Conservation (phyloP, 2,113 vertebrate species). For the Petrocephalus zakoni region DNA sequence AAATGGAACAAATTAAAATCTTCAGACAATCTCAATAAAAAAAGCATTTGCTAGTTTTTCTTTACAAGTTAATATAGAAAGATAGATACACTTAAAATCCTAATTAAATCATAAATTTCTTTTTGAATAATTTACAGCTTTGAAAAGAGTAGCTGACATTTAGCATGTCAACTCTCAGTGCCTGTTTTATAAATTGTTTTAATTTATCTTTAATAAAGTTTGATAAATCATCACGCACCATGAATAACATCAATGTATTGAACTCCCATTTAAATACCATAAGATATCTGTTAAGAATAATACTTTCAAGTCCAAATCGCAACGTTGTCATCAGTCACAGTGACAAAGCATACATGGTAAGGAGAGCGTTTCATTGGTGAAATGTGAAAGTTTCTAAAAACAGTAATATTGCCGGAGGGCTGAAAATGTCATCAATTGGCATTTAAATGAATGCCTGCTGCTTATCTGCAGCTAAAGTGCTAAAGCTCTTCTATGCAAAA, state of each 20-base stretch:
- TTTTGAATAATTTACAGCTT: background rate
- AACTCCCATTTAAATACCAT: background rate
- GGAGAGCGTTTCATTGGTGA: background rate
- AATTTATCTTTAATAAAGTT: background rate
- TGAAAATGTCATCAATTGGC: constrained; percentile 1
- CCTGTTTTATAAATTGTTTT: background rate
- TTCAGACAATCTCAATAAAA: background rate
- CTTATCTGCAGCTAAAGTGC: background rate
- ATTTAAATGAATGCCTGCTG: background rate
- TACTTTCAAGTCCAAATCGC: background rate
- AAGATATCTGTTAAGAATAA: background rate
- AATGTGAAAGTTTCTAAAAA: background rate
- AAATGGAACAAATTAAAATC: background rate
- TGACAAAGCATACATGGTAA: background rate
- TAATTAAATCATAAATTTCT: no score
- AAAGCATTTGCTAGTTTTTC: background rate
- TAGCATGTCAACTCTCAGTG: background rate
- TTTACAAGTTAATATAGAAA: background rate
- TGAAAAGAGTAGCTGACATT: background rate
- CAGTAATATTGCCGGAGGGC: background rate
- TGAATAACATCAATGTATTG: background rate
- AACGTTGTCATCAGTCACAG: background rate
- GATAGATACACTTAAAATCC: no score
- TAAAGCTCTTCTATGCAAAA: background rate
- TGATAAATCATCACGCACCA: background rate